Base-by-base conservation (phyloP, 2,888 invertebrate genomes). In the Hyalella azteca region DNA sequence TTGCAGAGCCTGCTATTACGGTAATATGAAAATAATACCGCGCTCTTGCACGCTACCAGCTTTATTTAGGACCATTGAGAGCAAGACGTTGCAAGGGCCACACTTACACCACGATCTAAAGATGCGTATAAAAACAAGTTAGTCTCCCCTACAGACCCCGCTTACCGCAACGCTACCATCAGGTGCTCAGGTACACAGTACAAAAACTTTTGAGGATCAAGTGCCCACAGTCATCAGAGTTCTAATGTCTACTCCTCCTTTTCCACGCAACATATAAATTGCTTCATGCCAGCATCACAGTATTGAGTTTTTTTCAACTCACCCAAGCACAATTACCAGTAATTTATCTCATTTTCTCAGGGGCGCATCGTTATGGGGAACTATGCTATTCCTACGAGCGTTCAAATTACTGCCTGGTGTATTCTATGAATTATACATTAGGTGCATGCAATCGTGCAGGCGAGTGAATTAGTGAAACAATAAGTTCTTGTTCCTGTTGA, bases 11-110 rank as follows among this genome's bases (percentile, higher is more conserved):
- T 66, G 19, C 66, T 36, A 66, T 66, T 66, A 66, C 66, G 5
- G 22, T 66, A 66, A 66, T 66, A 66, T 66, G 66, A 66, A 66
- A 66, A 66, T 66, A 66, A 66, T 66, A 66, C 66, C 36, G 32
- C 66, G 29, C 36, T 66, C 66, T 66, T 66, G 66, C 66, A 66
- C 66, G 66, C 66, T 66, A 66, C 66, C 36, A 66, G 66, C 66
- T 66, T 66, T 66, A 66, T 66, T 66, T 66, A 66, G 66, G 66
- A 36, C 66, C 29, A 66, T 66, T 66, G 66, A 66, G 66, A 66
- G 66, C 36, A 66, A 66, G 66, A 66, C 36, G 36, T 66, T 36
- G 66, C 66, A 32, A 66, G 36, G 66, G 26, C 66, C 36, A 36
- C 19, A 66, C 66, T 36, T 29, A 15, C 19, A 32, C 36, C 45